Evolutionary conservation across 2,888 invertebrate genomes (phyloP).

Genomic region (Hymenopus coronatus): DNA sequence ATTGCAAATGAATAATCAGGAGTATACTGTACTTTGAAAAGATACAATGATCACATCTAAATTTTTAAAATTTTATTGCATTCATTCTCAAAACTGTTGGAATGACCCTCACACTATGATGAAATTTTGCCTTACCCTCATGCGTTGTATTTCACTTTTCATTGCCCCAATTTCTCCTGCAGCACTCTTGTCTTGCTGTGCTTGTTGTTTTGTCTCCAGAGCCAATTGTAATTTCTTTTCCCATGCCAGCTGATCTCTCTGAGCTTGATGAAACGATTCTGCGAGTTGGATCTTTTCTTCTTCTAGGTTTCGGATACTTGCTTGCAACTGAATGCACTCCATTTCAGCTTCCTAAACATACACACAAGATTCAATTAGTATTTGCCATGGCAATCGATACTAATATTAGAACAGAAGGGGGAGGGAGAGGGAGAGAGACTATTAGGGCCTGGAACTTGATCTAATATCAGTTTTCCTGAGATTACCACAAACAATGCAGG

Average conservation of each 20-base stretch:
- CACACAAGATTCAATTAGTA: background rate
- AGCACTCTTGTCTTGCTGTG: slow-evolving; percentile 61
- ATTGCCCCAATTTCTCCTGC: slow-evolving; percentile 72
- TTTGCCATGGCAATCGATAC: background rate
- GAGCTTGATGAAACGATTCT: slow-evolving; percentile 59
- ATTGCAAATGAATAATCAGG: too few species aligned
- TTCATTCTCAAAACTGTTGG: too few species aligned
- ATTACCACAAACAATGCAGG: too few species aligned
- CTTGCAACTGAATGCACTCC: slow-evolving; percentile 63
- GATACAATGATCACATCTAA: too few species aligned
- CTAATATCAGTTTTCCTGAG: too few species aligned
- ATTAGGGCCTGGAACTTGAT: too few species aligned
- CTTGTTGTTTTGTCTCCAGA: slow-evolving; percentile 66
- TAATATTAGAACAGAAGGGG: too few species aligned
- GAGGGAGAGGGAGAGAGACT: too few species aligned
- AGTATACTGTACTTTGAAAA: too few species aligned
- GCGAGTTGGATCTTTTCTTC: slow-evolving; percentile 64
- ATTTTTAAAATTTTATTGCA: too few species aligned
- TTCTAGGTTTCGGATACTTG: slow-evolving; percentile 63
- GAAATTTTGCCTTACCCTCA: slow-evolving; percentile 59
- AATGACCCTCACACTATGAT: too few species aligned
- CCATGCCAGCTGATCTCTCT: slow-evolving; percentile 73
- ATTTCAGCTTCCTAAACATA: slow-evolving; percentile 62
- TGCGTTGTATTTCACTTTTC: slow-evolving; percentile 78
- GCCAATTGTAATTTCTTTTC: slow-evolving; percentile 74